Evolutionary conservation across 2,888 invertebrate genomes (phyloP).

Genomic region (Latheticus oryzae): DNA sequence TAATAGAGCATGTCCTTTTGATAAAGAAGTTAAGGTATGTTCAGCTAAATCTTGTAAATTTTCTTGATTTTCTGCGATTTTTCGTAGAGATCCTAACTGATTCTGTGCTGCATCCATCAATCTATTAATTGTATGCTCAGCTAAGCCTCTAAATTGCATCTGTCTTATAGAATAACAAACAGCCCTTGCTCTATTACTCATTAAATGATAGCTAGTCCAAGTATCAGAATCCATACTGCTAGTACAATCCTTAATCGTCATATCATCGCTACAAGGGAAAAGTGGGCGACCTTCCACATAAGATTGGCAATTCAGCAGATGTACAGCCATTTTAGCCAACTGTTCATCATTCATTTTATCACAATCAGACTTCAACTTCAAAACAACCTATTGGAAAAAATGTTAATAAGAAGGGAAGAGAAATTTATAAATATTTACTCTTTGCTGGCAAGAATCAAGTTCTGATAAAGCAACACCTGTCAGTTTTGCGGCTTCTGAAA

Average conservation of each 20-base stretch:
- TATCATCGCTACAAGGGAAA: slow-evolving; percentile 72
- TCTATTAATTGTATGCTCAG: slow-evolving; percentile 74
- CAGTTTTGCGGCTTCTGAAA: slow-evolving; percentile 72
- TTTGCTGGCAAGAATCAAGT: slow-evolving; percentile 74
- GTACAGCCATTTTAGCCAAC: slow-evolving; percentile 74
- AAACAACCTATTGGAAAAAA: slow-evolving; percentile 68
- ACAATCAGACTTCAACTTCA: slow-evolving; percentile 71
- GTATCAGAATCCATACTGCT: slow-evolving; percentile 73
- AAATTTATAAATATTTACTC: slow-evolving; percentile 60
- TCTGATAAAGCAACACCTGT: slow-evolving; percentile 70
- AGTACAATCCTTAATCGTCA: slow-evolving; percentile 75
- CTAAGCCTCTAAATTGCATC: slow-evolving; percentile 73
- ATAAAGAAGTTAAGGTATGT: slow-evolving; percentile 56
- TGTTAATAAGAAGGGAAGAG: neutral
- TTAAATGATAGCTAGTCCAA: slow-evolving; percentile 78
- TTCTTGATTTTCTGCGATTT: slow-evolving; percentile 58
- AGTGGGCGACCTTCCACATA: slow-evolving; percentile 71
- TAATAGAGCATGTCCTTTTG: slow-evolving; percentile 52
- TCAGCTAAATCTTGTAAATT: slow-evolving; percentile 57
- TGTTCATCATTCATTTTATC: slow-evolving; percentile 73
- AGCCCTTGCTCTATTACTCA: slow-evolving; percentile 75
- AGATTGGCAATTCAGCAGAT: slow-evolving; percentile 76
- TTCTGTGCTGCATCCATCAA: slow-evolving; percentile 67
- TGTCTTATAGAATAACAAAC: slow-evolving; percentile 75
- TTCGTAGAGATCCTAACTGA: slow-evolving; percentile 58